phyloP scores from a whole-genome alignment of 2,113 vertebrate genomes.

The Ellobius talpinus region DNA sequence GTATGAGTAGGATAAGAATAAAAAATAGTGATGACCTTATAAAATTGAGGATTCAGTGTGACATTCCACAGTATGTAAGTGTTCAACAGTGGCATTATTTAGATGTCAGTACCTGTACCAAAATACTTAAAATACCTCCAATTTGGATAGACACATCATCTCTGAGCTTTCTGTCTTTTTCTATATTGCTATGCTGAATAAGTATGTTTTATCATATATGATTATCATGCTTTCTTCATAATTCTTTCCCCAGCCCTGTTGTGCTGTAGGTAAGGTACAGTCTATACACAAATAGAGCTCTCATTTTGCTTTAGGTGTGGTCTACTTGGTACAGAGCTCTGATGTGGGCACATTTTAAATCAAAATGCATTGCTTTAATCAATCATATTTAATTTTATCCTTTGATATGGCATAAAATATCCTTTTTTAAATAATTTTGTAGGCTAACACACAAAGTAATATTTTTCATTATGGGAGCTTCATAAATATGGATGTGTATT shows the following conservation, averaged over 20 bases:
- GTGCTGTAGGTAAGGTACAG: neutral
- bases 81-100: constrained; percentile 30
- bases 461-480: neutral
- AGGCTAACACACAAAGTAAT: neutral
- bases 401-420: neutral
- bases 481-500: neutral
- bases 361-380: neutral
- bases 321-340: neutral
- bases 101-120: neutral
- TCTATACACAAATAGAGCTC: neutral
- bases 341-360: neutral
- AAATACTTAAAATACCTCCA: neutral
- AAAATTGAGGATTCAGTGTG: constrained; percentile 27
- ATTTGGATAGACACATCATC: neutral
- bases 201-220: neutral
- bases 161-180: neutral
- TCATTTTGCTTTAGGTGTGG: neutral
- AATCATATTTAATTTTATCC: neutral
- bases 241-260: neutral
- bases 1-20: neutral
- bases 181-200: neutral
- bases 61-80: neutral
- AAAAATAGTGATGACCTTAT: neutral
- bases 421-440: neutral
- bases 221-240: neutral